These are phyloP conservation scores for Alviniconcha marisindica DNA, from an alignment of 1,140 invertebrate genomes.

Conservation along the genomic window DNA sequence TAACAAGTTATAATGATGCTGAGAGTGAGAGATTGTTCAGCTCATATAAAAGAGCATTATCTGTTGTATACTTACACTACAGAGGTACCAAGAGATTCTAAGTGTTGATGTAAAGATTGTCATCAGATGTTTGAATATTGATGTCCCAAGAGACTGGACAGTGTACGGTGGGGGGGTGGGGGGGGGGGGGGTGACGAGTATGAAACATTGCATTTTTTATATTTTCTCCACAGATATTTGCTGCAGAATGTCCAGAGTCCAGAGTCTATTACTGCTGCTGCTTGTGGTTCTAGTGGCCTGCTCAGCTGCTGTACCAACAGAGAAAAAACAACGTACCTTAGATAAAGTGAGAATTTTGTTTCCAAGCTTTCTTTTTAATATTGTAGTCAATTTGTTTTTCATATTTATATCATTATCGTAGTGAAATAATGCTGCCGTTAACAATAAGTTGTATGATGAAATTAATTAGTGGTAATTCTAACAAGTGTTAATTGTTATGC, in stretches of 20 bases:
- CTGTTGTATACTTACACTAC: neutral
- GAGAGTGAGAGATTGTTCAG: too few relatives aligned
- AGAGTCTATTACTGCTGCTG: neutral
- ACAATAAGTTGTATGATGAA: too few relatives aligned
- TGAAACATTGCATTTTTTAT: neutral
- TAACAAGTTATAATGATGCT: too few relatives aligned
- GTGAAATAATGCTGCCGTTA: too few relatives aligned
- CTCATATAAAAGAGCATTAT: too few relatives aligned
- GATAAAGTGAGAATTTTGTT: constrained; percentile 28
- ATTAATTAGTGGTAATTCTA: too few relatives aligned
- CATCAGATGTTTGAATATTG: neutral
- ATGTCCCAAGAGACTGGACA: neutral
- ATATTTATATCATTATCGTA: too few relatives aligned
- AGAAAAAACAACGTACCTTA: constrained; percentile 21
- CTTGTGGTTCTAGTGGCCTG: neutral
- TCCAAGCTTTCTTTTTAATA: too few relatives aligned
- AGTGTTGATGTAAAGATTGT: neutral
- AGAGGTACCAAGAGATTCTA: neutral
- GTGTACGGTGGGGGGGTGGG: too few relatives aligned
- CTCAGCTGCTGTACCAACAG: constrained; percentile 21
- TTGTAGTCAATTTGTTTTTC: too few relatives aligned
- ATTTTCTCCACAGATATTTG: neutral
- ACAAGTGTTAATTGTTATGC: too few relatives aligned
- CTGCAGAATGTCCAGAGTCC: neutral
- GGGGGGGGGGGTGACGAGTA: neutral